Evolutionary conservation across 2,113 vertebrate species (phyloP), one percentile per base, ranked within the genome.

Genomic region (Girardinichthys multiradiatus): DNA sequence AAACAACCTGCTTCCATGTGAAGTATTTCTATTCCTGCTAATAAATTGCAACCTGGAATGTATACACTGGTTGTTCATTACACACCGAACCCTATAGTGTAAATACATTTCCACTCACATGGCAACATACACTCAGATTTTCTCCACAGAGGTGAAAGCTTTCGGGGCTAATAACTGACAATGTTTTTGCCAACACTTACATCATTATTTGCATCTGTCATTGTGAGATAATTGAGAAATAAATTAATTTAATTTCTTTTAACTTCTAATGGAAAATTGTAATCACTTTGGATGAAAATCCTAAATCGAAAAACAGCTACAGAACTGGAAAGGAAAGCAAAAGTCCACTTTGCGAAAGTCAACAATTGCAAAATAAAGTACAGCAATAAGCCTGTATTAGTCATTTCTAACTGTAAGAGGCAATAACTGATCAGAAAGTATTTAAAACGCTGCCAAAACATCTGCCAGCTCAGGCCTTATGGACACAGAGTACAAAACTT

Each of bases 61-160:
- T 86, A 87, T 79, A 86, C 87, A 89, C 79, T 54, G 76, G 79
- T 79, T 79, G 74, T 57, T 77, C 84, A 78, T 84, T 89, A 89
- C 81, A 86, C 76, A 89, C 83, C 86, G 76, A 88, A 76, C 59
- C 28, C 74, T 79, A 35, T 62, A 82, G 80, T 86, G 87, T 91
- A 89, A 91, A 89, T 90, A 90, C 89, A 85, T 26, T 83, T 89
- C 84, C 72, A 62, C 75, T 83, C 76, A 71, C 86, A 86, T 72
- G 84, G 82, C 77, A 68, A 72, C 72, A 83, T 64, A 64, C 79
- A 75, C 81, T 86, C 77, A 76, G 65, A 78, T 90, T 91, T 86
- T 77, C 79, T 57, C 39, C 69, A 27, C n/a, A 74, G 74, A 86
- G 81, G 72, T 59, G 37, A 81, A 71, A 48, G 76, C 76, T 61